A percentile compares a stretch with the other conserved stretches of the same genome.
Conservation (phyloP, 2,888 invertebrate species). For the Cremastobaeus sp. region DNA sequence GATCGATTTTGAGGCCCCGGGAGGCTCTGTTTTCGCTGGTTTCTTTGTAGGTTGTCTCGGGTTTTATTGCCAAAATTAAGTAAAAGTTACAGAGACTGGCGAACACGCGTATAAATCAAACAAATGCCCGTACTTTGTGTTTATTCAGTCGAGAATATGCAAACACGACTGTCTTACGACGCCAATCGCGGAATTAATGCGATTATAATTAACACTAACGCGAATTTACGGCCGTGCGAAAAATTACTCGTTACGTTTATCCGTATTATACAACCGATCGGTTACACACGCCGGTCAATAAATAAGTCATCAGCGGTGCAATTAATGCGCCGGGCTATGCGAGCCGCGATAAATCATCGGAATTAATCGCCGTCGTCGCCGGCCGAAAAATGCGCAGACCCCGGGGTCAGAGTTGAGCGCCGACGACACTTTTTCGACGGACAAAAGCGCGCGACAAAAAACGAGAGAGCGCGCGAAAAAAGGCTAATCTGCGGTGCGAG, state of each 20-base stretch:
- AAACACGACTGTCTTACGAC: conserved; percentile 11
- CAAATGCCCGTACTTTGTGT: no score
- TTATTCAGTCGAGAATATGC: background rate
- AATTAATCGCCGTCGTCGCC: conserved; percentile 35
- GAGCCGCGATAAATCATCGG: conserved; percentile 35
- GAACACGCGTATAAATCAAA: no score
- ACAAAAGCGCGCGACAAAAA: conserved; percentile 12
- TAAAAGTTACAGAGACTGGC: background rate
- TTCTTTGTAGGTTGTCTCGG: no score
- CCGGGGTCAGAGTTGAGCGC: conserved; percentile 41
- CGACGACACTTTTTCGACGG: conserved; percentile 14
- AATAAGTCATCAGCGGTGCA: conserved; percentile 46
- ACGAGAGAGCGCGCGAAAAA: background rate
- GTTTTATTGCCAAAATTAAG: no score
- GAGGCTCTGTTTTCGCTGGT: no score
- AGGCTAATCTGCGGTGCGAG: conserved; percentile 37
- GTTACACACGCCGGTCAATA: conserved; percentile 46
- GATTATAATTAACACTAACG: conserved; percentile 49
- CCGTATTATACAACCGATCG: conserved; percentile 51
- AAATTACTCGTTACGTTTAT: conserved; percentile 46
- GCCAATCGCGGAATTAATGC: conserved; percentile 20
- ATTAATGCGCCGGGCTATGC: conserved; percentile 31
- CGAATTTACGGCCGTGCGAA: conserved; percentile 38
- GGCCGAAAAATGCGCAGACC: conserved; percentile 17
- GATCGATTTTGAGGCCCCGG: background rate